Evolutionary conservation across 2,797 vertebrate species (phyloP).

Genomic region (Steatocranus sp.): DNA sequence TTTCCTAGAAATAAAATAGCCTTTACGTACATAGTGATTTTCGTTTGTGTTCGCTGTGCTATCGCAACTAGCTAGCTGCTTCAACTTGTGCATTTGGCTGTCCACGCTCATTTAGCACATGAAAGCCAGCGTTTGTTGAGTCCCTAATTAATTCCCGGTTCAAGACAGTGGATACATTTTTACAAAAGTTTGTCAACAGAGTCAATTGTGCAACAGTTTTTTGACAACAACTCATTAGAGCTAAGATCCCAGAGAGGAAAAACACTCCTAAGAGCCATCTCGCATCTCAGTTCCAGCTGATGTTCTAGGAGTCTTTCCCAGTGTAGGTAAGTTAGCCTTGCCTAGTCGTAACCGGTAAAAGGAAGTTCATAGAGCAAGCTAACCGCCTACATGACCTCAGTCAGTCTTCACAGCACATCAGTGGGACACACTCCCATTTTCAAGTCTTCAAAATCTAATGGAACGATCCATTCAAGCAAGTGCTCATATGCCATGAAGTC

Average conservation of each 20-base stretch:
- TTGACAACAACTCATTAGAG: constrained; percentile 20
- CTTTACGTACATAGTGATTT: constrained; percentile 54
- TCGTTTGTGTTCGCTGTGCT: constrained; percentile 60
- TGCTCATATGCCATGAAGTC: constrained; percentile 21
- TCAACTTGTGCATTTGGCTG: constrained; percentile 62
- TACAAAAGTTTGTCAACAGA: constrained; percentile 56
- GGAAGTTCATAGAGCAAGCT: constrained; percentile 39
- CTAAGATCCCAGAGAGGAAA: constrained; percentile 21
- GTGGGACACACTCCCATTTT: constrained; percentile 18
- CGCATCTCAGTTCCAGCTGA: constrained; percentile 8
- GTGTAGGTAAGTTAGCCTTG: constrained; percentile 48
- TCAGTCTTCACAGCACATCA: constrained; percentile 35
- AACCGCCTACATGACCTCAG: constrained; percentile 40
- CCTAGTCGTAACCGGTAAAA: constrained; percentile 1
- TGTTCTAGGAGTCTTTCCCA: constrained; percentile 39
- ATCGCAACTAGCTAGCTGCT: constrained; percentile 73
- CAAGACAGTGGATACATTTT: background rate
- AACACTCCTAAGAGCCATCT: background rate
- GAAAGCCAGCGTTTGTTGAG: constrained; percentile 34
- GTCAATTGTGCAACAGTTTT: constrained; percentile 68
- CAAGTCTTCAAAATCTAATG: constrained; percentile 41
- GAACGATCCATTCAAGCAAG: constrained; percentile 29
- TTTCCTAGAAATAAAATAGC: constrained; percentile 51
- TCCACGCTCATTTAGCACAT: background rate
- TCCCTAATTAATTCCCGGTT: constrained; percentile 29